Base-by-base conservation (phyloP, 1,140 invertebrate genomes). In the Trypoxylus dichotomus region DNA sequence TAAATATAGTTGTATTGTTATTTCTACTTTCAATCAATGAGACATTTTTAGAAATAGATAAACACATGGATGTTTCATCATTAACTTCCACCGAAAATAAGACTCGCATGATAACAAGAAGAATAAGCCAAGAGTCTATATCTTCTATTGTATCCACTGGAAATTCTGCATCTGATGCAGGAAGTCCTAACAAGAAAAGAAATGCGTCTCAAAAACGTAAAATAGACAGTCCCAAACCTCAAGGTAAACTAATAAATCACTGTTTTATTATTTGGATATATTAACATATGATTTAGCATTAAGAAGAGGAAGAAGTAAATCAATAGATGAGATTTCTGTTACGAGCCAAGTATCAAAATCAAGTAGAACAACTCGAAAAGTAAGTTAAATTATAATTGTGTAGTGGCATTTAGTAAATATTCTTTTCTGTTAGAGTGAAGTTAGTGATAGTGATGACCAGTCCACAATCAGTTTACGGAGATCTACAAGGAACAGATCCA, bases 81-180 rank as follows among this genome's bases (percentile, higher is more conserved):
- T n/a, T n/a, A n/a, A 24, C 19, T 0, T 13, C 32, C 11, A 37
- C 19, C 29, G 60, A 76, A 32, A 60, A 3, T 24, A 68, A 24
- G 10, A 3, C 6, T 15, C 60, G 60, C 13, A 32, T 54, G 21
- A 75, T 13, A 11, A 79, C 75, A 21, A 72, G 80, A 74, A 78
- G 54, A 41, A 77, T 58, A 7, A 74, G 80, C 8, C 78, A 58
- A 10, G 27, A 76, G 13, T 76, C 75, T 76, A 54, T 13, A 32
- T 32, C 47, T 58, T 76, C 75, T 63, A 24, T 58, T 19, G 27
- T 27, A 13, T 60, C 75, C 15, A 75, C 80, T 7, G 75, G 72
- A 77, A 78, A 76, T 8, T 71, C 77, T 21, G n/a, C 43, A 54
- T 79, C 79, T 15, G 80, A 81, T 41, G 32, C 37, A 19, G 60